Evolutionary conservation across 2,113 vertebrate genomes (phyloP), one percentile per base, ranked within the genome.

Genomic region (Bos taurus): DNA sequence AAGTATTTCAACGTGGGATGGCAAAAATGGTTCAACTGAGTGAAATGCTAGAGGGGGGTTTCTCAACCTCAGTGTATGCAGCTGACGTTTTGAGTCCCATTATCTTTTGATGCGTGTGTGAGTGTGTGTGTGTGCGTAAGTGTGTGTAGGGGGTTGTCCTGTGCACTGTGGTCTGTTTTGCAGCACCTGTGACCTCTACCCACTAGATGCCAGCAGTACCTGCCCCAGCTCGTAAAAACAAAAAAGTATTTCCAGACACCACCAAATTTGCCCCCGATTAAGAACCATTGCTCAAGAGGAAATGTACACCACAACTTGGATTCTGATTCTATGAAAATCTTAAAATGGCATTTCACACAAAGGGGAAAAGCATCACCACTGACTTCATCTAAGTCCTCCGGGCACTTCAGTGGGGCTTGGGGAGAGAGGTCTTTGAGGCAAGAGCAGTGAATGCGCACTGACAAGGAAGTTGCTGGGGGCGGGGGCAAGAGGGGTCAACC

Each of bases 101-200:
- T 13, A 50, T 26, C 48, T 81, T 88, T 46, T 36, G 23, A 16
- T 25, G 0, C 0, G 0, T 16, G 1, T 2, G 2, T 6, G 0
- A 0, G 2, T 16, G 1, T 1, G 1, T 7, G 0, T 1, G 1
- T 26, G 1, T 1, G 2, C 0, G 0, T 1, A 1, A 5, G 1
- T 0, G 2, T 28, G 0, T 1, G 2, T 6, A 12, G 2, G 7
- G 2, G 33, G 16, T 8, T 59, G n/a, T 40, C 16, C 26, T 36
- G 6, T 6, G 15, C 19, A 3, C 74, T 50, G 1, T 6, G 50
- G 30, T 28, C 33, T 86, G 12, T 26, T 92, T 8, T 28, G 28
- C 62, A 94, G 40, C 48, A 82, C 30, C 43, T 43, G 43, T 82
- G 64, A 36, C 64, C 50, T 36, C 28, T 64, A 6, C 17, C 62